Percentiles rank a stretch among this genome's conserved stretches.
These are phyloP conservation scores for Drosophila virilis DNA, from an alignment of 1,140 invertebrate genomes.

Conservation along the genomic window DNA sequence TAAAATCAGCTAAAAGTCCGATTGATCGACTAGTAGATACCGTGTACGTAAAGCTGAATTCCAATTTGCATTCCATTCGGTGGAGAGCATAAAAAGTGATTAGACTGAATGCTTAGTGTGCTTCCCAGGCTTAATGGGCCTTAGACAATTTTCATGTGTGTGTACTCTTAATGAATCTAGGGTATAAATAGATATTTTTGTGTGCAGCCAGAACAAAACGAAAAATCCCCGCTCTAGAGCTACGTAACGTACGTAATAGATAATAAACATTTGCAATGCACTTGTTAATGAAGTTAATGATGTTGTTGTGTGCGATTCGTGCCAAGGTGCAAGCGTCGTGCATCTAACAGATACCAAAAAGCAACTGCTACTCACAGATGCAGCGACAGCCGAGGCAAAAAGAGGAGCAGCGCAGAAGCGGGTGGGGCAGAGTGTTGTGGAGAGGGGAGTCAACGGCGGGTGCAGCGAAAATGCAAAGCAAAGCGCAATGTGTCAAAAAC, in stretches of 20 bases:
- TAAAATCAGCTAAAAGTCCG: background rate
- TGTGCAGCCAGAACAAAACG: background rate
- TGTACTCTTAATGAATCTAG: background rate
- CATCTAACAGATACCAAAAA: slow-evolving; percentile 54
- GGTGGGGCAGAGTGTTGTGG: background rate
- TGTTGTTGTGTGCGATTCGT: slow-evolving; percentile 60
- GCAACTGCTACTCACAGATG: slow-evolving; percentile 22
- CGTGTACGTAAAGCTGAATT: background rate
- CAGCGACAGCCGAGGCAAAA: background rate
- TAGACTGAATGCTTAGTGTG: too few relatives aligned
- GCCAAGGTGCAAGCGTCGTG: slow-evolving; percentile 63
- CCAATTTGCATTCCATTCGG: background rate
- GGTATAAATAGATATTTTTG: background rate
- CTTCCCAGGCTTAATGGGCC: too few relatives aligned
- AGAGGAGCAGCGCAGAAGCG: background rate
- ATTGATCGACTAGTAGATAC: background rate
- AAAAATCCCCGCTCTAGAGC: slow-evolving; percentile 14
- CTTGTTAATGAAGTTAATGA: slow-evolving; percentile 70
- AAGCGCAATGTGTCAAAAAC: slow-evolving; percentile 51
- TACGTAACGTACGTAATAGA: slow-evolving; percentile 39
- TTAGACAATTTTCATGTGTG: background rate
- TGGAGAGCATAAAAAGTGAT: background rate
- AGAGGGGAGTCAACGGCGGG: slow-evolving; percentile 8
- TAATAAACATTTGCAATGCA: slow-evolving; percentile 61
- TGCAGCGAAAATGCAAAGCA: slow-evolving; percentile 44